phyloP scores from a whole-genome alignment of 2,888 invertebrate species.

The Dryocosmus kuriphilus region DNA sequence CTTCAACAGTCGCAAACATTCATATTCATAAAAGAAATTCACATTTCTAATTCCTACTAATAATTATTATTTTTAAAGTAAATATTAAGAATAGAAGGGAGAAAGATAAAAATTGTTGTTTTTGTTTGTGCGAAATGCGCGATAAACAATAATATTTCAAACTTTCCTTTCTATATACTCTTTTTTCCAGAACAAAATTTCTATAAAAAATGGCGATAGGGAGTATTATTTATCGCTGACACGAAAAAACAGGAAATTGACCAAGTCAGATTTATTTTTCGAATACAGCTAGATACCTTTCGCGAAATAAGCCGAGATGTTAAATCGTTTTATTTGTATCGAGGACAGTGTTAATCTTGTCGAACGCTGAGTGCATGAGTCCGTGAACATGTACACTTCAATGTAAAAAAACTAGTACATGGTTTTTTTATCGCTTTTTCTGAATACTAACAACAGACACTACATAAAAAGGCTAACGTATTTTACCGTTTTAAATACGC shows the following conservation, averaged over 20 bases:
- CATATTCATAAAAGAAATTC: too few species aligned
- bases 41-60: too few species aligned
- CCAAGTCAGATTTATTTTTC: conserved; percentile 6
- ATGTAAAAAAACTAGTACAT: conserved; percentile 25
- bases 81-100: too few species aligned
- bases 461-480: conserved; percentile 2
- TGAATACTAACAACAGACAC: conserved; percentile 16
- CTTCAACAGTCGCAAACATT: too few species aligned
- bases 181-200: too few species aligned
- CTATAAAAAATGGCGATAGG: neutral
- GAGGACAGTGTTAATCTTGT: conserved; percentile 31
- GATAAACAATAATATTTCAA: too few species aligned
- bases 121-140: too few species aligned
- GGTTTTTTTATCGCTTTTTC: conserved; percentile 13
- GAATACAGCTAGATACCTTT: neutral
- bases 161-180: too few species aligned
- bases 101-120: too few species aligned
- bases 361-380: conserved; percentile 24
- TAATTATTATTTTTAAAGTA: too few species aligned
- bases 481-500: neutral
- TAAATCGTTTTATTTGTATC: conserved; percentile 22
- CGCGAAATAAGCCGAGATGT: conserved; percentile 30
- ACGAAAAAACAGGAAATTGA: neutral
- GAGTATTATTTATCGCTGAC: conserved; percentile 1
- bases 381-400: conserved; percentile 16